Base-by-base conservation (phyloP, 1,140 invertebrate genomes). In the Drosophila nebulosa region DNA sequence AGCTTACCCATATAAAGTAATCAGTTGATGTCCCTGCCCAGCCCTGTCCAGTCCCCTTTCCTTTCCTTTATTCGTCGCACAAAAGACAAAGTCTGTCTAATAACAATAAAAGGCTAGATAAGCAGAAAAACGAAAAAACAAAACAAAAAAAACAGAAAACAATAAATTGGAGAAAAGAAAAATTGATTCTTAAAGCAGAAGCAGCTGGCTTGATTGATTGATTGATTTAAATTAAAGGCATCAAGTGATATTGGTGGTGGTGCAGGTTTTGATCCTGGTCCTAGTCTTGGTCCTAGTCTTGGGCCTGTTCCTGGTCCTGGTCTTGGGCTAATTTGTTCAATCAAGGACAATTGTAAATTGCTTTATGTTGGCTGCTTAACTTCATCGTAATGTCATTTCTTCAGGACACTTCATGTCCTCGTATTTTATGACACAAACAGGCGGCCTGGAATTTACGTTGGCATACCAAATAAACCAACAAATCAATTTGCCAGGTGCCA, bases 361-460 rank as follows among this genome's bases (percentile, higher is more conserved):
- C 79, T 83, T 88, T 86, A 86, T 86, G 79, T 63, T 66, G 74
- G 72, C 65, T 62, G 74, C 69, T 59, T 88, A 79, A 88, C 83
- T 88, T 88, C 83, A 88, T 88, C 83, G 83, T 88, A 88, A 89
- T 88, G 78, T 77, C 83, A 88, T 88, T 88, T 78, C 70, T 65
- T 27, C 76, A 71, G 83, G 78, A 78, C 78, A 86, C 83, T 88
- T 86, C 78, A 86, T 64, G 68, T 80, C 69, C 72, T 66, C 80
- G 83, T 79, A 88, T 88, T 88, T 88, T 88, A 89, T 88, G 83
- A 88, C 83, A 88, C 83, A 88, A 88, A 71, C 83, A 86, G 83
- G 78, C 83, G 83, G 69, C 67, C 24, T 62, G 56, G 62, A 81
- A 81, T 81, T 81, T 81, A 81, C 83, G 69, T 68, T 53, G 69